Conservation (phyloP, 2,797 vertebrate species). For the Pipistrellus nathusii region DNA sequence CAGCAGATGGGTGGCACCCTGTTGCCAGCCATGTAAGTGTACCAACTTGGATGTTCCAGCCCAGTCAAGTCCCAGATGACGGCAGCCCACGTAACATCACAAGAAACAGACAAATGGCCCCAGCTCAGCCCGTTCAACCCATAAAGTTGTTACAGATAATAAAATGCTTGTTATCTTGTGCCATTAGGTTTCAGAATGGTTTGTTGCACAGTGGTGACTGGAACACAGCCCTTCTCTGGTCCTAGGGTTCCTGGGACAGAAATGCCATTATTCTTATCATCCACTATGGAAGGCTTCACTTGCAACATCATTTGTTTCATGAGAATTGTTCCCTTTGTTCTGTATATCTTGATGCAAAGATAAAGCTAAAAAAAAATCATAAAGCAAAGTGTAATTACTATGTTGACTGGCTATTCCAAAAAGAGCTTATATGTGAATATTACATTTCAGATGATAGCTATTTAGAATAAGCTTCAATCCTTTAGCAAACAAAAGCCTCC, state of each 20-base stretch:
- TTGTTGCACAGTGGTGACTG: neutral
- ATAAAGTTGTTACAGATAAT: conserved; percentile 39
- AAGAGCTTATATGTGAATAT: conserved; percentile 25
- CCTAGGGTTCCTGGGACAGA: conserved; percentile 58
- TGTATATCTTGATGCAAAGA: conserved; percentile 49
- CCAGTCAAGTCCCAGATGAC: neutral
- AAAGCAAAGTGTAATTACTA: conserved; percentile 46
- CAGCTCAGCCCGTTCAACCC: neutral
- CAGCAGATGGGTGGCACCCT: neutral
- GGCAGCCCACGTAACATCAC: neutral
- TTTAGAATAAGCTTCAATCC: conserved; percentile 48
- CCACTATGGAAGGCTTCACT: conserved; percentile 25
- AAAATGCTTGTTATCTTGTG: conserved; percentile 6
- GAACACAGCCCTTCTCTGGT: neutral
- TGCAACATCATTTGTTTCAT: conserved; percentile 45
- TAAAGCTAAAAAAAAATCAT: conserved; percentile 55
- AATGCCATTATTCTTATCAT: conserved; percentile 48
- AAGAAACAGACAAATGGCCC: conserved; percentile 7
- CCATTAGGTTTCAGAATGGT: neutral
- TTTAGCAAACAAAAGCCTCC: conserved; percentile 31
- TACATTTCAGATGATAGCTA: conserved; percentile 22
- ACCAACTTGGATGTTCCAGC: neutral
- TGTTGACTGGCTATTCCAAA: conserved; percentile 39
- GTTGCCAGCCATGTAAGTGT: neutral
- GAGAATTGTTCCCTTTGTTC: conserved; percentile 47